Conservation (phyloP, 2,888 invertebrate species). For the Ophioninae sp. region DNA sequence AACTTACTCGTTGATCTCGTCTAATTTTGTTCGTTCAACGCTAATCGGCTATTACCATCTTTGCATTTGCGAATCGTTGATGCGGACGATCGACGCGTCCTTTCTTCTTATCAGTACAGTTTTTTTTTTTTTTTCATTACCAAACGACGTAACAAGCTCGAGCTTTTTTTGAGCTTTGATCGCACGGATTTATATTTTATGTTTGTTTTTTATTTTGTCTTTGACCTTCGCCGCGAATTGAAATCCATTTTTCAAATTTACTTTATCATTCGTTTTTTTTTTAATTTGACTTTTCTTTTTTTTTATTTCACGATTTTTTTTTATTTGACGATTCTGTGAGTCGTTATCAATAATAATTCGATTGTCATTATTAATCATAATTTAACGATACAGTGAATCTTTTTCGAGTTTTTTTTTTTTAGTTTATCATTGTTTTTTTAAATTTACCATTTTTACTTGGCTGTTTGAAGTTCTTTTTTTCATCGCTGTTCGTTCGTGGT, state of each 20-base stretch:
- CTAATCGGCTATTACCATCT: background rate
- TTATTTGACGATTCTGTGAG: no score
- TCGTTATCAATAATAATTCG: no score
- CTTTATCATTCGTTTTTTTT: background rate
- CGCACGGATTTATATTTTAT: background rate
- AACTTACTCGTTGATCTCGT: slow-evolving; percentile 27
- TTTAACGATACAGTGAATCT: no score
- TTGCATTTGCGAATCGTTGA: background rate
- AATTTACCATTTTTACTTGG: background rate
- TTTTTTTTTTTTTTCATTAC: slow-evolving; percentile 18
- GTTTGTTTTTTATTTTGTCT: background rate
- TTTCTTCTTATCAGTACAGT: slow-evolving; percentile 2
- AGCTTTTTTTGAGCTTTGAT: background rate
- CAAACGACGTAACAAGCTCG: background rate
- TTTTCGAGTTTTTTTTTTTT: no score
- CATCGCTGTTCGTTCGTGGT: background rate
- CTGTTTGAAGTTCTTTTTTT: background rate
- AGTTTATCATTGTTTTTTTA: background rate
- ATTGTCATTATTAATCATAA: no score
- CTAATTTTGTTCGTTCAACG: background rate
- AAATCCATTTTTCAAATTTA: background rate
- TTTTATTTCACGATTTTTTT: no score
- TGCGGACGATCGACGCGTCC: background rate
- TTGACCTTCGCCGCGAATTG: background rate
- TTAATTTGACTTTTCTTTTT: no score